Conservation (phyloP, 2,797 vertebrate genomes). For the Bradypus variegatus region DNA sequence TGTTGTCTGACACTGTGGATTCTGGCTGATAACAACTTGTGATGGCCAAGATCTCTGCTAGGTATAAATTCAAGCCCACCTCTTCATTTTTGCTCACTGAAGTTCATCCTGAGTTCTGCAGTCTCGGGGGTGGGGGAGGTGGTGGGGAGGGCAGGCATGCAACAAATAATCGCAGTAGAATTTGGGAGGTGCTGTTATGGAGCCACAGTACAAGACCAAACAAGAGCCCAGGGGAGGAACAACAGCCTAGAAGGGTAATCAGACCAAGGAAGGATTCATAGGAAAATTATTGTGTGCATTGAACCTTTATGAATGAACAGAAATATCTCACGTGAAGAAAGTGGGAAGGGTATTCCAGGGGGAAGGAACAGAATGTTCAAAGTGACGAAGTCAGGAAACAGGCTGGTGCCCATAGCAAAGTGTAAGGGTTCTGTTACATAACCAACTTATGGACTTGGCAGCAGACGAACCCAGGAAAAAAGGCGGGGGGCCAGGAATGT, state of each 20-base stretch:
- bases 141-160: background rate
- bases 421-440: background rate
- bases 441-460: background rate
- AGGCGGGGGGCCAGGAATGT: background rate
- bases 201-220: background rate
- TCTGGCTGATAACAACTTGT: background rate
- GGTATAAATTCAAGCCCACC: background rate
- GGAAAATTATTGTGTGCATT: background rate
- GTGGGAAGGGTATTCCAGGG: background rate
- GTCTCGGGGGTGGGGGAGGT: background rate
- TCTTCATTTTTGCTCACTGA: background rate
- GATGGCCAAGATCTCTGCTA: background rate
- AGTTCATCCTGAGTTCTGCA: background rate
- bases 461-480: background rate
- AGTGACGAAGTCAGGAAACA: background rate
- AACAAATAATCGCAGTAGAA: background rate
- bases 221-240: background rate
- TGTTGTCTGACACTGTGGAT: background rate
- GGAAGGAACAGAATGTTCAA: background rate
- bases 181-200: background rate
- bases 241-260: background rate
- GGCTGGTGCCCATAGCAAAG: background rate
- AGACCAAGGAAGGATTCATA: background rate
- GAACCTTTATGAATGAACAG: background rate
- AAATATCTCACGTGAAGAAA: background rate